Evolutionary conservation across 1,140 invertebrate species (phyloP).

Genomic region (Colletes latitarsis): DNA sequence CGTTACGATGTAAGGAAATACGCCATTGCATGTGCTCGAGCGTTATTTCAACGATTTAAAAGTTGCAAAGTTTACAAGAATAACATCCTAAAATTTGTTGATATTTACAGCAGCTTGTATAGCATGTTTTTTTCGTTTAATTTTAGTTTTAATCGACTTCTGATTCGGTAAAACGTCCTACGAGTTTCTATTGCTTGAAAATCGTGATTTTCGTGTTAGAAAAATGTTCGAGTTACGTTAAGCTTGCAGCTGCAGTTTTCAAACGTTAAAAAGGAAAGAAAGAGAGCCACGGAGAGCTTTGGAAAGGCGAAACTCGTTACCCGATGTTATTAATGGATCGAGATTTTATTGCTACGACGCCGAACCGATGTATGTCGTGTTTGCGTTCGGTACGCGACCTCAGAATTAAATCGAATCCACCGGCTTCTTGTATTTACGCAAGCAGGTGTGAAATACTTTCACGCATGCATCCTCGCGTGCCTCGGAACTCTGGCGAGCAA

Average conservation of each 20-base stretch:
- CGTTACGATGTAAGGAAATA: too few relatives aligned
- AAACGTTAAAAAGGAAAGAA: background rate
- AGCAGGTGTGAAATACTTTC: conserved; percentile 49
- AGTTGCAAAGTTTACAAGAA: too few relatives aligned
- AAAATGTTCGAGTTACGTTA: background rate
- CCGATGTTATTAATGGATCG: conserved; percentile 43
- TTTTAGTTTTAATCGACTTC: too few relatives aligned
- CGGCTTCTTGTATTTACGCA: conserved; percentile 53
- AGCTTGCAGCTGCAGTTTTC: background rate
- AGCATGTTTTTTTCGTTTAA: too few relatives aligned
- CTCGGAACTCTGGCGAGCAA: background rate
- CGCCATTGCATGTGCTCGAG: too few relatives aligned
- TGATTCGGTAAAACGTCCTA: too few relatives aligned
- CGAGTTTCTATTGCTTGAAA: background rate
- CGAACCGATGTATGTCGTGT: conserved; percentile 21
- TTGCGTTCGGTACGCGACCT: background rate
- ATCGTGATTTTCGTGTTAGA: background rate
- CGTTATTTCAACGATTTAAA: too few relatives aligned
- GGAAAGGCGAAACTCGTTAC: conserved; percentile 18
- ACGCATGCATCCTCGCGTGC: conserved; percentile 52
- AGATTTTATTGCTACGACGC: conserved; percentile 36
- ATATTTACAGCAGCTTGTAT: too few relatives aligned
- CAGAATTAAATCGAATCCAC: conserved; percentile 52
- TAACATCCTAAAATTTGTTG: too few relatives aligned
- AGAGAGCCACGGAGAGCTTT: background rate